Conservation (phyloP, 2,888 invertebrate species). For the Metalampra italica region DNA sequence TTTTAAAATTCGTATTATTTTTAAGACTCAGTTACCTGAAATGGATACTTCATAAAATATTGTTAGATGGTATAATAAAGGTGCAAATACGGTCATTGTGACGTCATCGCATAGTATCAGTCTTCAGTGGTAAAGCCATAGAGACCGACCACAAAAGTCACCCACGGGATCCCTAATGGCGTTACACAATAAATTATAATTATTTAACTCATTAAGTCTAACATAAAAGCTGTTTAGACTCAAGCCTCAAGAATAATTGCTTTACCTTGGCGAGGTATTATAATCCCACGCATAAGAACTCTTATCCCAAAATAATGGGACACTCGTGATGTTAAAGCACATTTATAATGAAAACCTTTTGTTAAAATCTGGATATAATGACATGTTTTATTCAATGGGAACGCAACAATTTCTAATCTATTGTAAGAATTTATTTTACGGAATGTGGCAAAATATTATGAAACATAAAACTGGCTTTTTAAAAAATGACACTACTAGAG, state of each 20-base stretch:
- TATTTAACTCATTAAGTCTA: not conserved
- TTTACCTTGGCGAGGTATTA: not conserved
- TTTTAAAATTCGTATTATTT: too few species aligned
- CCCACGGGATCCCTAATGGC: not conserved
- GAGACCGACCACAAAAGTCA: not conserved
- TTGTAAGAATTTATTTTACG: too few species aligned
- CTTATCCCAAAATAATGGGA: not conserved
- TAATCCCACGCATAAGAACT: not conserved
- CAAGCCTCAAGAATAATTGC: not conserved
- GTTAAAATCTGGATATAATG: not conserved
- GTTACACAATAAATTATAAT: not conserved
- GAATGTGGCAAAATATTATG: too few species aligned
- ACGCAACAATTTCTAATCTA: not conserved
- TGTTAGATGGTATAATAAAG: too few species aligned
- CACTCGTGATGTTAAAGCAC: not conserved
- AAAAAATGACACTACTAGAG: too few species aligned
- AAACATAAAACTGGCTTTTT: too few species aligned
- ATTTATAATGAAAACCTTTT: not conserved
- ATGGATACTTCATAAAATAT: too few species aligned
- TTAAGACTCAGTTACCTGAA: too few species aligned
- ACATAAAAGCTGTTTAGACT: conserved; percentile 1
- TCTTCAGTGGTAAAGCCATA: not conserved
- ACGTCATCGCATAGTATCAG: not conserved
- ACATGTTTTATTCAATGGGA: not conserved
- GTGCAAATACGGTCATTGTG: too few species aligned